Base-by-base conservation (phyloP, 1,140 invertebrate genomes). In the Mamestra configurata region DNA sequence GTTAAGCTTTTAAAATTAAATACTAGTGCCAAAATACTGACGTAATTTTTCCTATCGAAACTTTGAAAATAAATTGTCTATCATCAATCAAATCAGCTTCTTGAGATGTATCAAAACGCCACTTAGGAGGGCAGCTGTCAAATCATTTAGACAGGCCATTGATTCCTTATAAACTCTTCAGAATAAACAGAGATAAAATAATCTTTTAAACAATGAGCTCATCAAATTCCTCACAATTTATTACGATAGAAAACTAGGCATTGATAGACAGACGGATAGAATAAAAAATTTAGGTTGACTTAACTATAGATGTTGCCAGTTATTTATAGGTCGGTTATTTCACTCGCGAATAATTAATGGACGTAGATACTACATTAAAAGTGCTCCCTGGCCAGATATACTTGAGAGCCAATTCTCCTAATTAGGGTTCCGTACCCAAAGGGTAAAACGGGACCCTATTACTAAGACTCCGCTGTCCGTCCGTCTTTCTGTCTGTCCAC, bases 131-230 rank as follows among this genome's bases (percentile, higher is more conserved):
- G 22, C 22, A 24, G 20, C 53, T 57, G 55, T 59, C 55, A 4
- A 59, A 31, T 15, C 24, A 27, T 27, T 27, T 10, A 31, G 55
- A 59, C 27, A 59, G 55, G 55, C 55, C 55, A 27, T n/a, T 15
- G 18, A 24, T 57, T 57, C 11, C 55, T 27, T 24, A 13, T 43
- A 11, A 13, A 43, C 6, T 37, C 35, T 37, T 37, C 6, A 37
- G 6, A 7, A 8, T 8, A 37, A 37, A 37, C 6, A 37, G 35
- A 37, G 11, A 40, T 1, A 7, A 4, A 10, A 7, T 4, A 49
- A 49, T 49, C 43, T n/a, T 49, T n/a, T 49, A 49, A 49, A 49
- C 43, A 49, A 49, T 49, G 43, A 49, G 43, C 43, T 49, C 43
- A 49, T 49, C 43, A n/a, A 49, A n/a, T 49, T 49, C 43, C 4